Conservation (phyloP, 2,797 vertebrate genomes). For the Melanotaenia boesemani region DNA sequence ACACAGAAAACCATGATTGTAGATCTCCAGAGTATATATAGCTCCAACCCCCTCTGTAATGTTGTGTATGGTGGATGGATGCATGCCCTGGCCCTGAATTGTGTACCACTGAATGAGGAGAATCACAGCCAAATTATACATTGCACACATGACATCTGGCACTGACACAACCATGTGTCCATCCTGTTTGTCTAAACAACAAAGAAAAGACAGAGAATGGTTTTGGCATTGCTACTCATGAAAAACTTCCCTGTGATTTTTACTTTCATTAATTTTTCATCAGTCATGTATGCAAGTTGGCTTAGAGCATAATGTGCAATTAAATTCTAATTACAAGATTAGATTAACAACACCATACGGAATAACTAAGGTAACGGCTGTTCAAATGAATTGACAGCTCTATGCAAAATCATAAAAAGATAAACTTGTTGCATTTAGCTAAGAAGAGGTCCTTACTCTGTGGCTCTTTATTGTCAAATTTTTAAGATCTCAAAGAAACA, state of each 20-base stretch:
- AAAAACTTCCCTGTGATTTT: slow-evolving; percentile 41
- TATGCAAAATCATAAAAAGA: background rate
- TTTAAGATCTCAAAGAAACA: slow-evolving; percentile 46
- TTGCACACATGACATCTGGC: slow-evolving; percentile 46
- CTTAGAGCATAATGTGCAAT: slow-evolving; percentile 31
- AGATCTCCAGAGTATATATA: slow-evolving; percentile 82
- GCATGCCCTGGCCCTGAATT: slow-evolving; percentile 52
- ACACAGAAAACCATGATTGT: slow-evolving; percentile 81
- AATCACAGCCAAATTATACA: slow-evolving; percentile 70
- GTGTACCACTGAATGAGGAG: slow-evolving; percentile 51
- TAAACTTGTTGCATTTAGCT: background rate
- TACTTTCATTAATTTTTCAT: slow-evolving; percentile 50
- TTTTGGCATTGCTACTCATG: slow-evolving; percentile 6
- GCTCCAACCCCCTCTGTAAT: slow-evolving; percentile 73
- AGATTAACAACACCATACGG: slow-evolving; percentile 51
- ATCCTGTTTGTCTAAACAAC: slow-evolving; percentile 16
- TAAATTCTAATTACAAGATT: slow-evolving; percentile 52
- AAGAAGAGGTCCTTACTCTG: background rate
- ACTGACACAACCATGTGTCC: slow-evolving; percentile 27
- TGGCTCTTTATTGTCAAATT: background rate
- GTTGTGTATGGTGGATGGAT: slow-evolving; percentile 57
- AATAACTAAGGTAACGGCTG: slow-evolving; percentile 7
- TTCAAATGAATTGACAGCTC: slow-evolving; percentile 31
- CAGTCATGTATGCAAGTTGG: slow-evolving; percentile 35
- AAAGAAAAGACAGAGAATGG: background rate